Base-by-base conservation (phyloP, 2,797 vertebrate genomes). In the Pipistrellus kuhlii region DNA sequence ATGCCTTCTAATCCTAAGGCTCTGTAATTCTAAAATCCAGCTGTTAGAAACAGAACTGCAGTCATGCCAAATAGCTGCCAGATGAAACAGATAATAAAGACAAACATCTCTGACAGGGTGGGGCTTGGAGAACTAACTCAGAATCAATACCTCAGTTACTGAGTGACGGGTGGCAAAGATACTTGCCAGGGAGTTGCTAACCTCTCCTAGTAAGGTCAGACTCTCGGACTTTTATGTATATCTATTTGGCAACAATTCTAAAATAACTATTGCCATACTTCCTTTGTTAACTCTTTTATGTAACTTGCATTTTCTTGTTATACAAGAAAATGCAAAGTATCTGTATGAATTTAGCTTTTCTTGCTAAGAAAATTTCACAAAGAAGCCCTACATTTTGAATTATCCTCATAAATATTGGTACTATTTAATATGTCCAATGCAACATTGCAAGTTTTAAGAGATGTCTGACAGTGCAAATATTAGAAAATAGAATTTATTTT, bases 31-130 rank as follows among this genome's bases (percentile, higher is more conserved):
- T 83, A 83, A 84, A 90, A 62, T 46, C 30, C 62, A 92, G 53
- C 53, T 94, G 66, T 94, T 76, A 90, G 10, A 48, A 80, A 88
- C 18, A 92, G 73, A 90, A 53, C 1, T 4, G 21, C 3, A 46
- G 30, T 77, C 48, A 85, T 3, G 6, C 35, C 83, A 87, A 89
- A 88, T 48, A 81, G 82, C 64, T 30, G 14, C 18, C 44, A 91
- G 55, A 81, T 73, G 30, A 75, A 92, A 69, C 25, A 82, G 25
- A 81, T 81, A 91, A 94, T 73, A 53, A 69, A 81, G 81, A 92
- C 38, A 87, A 88, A 76, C 51, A 41, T 82, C 23, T 30, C 14
- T 17, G 48, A 64, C 23, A 84, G 48, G 48, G 10, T 6, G 5
- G 66, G 77, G 11, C 69, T 71, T 59, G 82, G 64, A 91, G 41